Conservation (phyloP, 2,888 invertebrate genomes). For the Eupithecia dodoneata region DNA sequence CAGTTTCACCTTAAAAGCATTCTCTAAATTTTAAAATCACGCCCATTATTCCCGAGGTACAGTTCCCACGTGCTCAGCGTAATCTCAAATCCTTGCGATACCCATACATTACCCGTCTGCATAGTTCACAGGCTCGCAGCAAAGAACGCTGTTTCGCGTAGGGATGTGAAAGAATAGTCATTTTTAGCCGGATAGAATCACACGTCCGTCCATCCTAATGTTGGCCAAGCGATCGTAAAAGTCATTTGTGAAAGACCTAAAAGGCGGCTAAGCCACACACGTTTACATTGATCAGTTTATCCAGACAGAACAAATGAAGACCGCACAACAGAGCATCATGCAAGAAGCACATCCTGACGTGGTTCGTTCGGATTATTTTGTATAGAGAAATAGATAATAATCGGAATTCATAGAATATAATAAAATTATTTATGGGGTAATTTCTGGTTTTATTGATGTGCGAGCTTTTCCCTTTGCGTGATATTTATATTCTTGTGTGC, state of each 20-base stretch:
- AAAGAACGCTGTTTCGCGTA: conserved; percentile 27
- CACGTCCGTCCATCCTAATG: not conserved
- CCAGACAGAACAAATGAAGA: not conserved
- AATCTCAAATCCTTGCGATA: conserved; percentile 49
- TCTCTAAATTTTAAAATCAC: conserved; percentile 33
- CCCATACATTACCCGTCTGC: conserved; percentile 58
- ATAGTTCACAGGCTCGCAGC: conserved; percentile 51
- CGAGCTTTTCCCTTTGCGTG: too few species aligned
- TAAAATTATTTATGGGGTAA: too few species aligned
- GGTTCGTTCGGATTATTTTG: too few species aligned
- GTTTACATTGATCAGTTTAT: not conserved
- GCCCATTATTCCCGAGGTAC: conserved; percentile 32
- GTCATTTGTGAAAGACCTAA: too few species aligned
- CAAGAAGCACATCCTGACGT: too few species aligned
- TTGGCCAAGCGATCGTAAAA: too few species aligned
- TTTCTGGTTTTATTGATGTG: too few species aligned
- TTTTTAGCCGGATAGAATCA: not conserved
- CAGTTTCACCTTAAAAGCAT: conserved; percentile 4
- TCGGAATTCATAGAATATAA: too few species aligned
- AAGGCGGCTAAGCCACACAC: too few species aligned
- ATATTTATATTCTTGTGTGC: too few species aligned
- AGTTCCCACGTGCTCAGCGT: conserved; percentile 38
- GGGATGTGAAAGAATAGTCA: not conserved
- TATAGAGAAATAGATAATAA: too few species aligned
- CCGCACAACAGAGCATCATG: not conserved